Conservation (phyloP, 2,888 invertebrate species). For the Kuschelorhynchus macadamiae region DNA sequence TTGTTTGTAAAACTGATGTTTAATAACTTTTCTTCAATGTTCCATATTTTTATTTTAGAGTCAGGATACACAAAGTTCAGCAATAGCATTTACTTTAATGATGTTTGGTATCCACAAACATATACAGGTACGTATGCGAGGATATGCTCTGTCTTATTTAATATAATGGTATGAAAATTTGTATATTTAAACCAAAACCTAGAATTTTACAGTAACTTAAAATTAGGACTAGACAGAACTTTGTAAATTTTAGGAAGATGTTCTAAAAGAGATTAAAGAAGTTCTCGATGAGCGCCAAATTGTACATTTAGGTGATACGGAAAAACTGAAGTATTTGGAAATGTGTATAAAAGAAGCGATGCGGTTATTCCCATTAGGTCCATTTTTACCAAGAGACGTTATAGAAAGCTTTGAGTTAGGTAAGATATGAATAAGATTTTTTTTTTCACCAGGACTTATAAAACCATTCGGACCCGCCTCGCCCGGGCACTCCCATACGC, state of each 20-base stretch:
- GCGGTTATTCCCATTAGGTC: slow-evolving; percentile 60
- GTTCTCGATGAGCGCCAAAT: slow-evolving; percentile 52
- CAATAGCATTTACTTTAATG: slow-evolving; percentile 54
- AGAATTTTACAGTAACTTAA: no score
- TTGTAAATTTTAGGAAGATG: slow-evolving; percentile 54
- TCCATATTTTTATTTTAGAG: slow-evolving; percentile 58
- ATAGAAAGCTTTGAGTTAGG: slow-evolving; percentile 57
- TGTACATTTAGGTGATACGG: slow-evolving; percentile 51
- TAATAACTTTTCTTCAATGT: no score
- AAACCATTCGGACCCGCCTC: no score
- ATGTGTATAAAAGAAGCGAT: slow-evolving; percentile 61
- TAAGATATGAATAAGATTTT: slow-evolving; percentile 40
- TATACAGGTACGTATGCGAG: slow-evolving; percentile 56
- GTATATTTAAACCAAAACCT: neutral
- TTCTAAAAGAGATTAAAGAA: slow-evolving; percentile 50
- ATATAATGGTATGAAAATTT: neutral
- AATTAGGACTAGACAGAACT: no score
- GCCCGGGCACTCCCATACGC: no score
- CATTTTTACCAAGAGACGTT: slow-evolving; percentile 57
- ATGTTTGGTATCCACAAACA: slow-evolving; percentile 60
- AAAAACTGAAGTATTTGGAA: slow-evolving; percentile 57
- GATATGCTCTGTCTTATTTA: neutral
- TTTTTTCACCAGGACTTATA: no score
- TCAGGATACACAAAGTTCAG: slow-evolving; percentile 59
- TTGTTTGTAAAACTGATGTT: no score